Conservation (phyloP, 2,888 invertebrate species). For the Catotricha subobsoleta region DNA sequence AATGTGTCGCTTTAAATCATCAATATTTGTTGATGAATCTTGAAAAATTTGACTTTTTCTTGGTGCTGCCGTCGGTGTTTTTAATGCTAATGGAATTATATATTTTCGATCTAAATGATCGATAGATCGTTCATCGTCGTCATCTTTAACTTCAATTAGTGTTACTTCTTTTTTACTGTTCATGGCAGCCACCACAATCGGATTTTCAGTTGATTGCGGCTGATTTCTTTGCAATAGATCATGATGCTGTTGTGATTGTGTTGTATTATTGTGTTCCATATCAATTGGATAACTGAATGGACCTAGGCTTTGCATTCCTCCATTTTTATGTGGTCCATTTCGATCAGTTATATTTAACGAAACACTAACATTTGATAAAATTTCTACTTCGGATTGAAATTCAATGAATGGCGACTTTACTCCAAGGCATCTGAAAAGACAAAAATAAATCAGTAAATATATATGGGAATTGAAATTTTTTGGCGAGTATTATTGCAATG, state of each 20-base stretch:
- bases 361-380: conserved; percentile 26
- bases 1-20: conserved; percentile 28
- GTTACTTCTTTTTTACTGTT: conserved; percentile 17
- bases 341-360: conserved; percentile 24
- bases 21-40: conserved; percentile 24
- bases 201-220: background rate
- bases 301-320: conserved; percentile 25
- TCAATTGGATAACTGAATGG: conserved; percentile 29
- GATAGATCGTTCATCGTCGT: conserved; percentile 16
- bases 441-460: conserved; percentile 3
- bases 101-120: conserved; percentile 21
- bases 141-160: conserved; percentile 24
- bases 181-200: conserved; percentile 1
- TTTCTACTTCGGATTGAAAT: conserved; percentile 24
- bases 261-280: background rate
- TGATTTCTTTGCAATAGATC: conserved; percentile 2
- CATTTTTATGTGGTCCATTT: conserved; percentile 16
- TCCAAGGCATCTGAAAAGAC: conserved; percentile 23
- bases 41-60: conserved; percentile 13
- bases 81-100: conserved; percentile 29
- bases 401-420: conserved; percentile 28
- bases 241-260: background rate
- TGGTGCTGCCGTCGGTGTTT: conserved; percentile 19
- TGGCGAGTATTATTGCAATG: no score
- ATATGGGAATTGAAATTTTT: background rate